These are phyloP conservation scores for Melanogrammus aeglefinus DNA, from an alignment of 2,797 vertebrate genomes.

Conservation along the genomic window DNA sequence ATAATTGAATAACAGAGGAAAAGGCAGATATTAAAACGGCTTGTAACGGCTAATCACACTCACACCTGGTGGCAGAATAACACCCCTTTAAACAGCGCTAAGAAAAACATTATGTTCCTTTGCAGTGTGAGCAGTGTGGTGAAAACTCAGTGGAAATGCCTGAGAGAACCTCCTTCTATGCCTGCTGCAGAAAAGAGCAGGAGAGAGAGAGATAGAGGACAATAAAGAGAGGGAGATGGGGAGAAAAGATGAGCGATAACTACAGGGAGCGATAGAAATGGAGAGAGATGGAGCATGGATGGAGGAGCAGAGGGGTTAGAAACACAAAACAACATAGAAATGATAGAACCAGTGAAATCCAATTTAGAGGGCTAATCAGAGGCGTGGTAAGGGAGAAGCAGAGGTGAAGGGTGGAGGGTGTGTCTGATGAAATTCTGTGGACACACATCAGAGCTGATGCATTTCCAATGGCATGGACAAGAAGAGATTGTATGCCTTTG, in stretches of 20 bases:
- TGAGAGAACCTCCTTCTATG: not conserved
- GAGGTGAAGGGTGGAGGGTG: constrained; percentile 53
- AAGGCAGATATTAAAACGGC: too few relatives aligned
- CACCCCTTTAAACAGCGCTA: too few relatives aligned
- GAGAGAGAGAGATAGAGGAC: not conserved
- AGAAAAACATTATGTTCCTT: too few relatives aligned
- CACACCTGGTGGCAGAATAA: too few relatives aligned
- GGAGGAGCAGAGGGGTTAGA: constrained; percentile 31
- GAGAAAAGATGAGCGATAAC: not conserved
- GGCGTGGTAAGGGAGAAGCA: constrained; percentile 42
- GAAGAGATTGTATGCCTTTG: constrained; percentile 31
- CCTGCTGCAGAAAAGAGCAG: not conserved
- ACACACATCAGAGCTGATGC: constrained; percentile 45
- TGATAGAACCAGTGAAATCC: constrained; percentile 52
- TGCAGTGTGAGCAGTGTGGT: not conserved
- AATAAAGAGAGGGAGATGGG: not conserved
- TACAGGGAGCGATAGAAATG: constrained; percentile 31
- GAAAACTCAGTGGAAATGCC: not conserved
- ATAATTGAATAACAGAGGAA: too few relatives aligned
- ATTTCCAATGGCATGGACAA: constrained; percentile 27
- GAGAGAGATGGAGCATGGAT: constrained; percentile 22
- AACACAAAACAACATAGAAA: constrained; percentile 41
- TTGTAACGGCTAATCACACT: too few relatives aligned
- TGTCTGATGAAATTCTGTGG: constrained; percentile 58
- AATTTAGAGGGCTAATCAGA: constrained; percentile 60